Base-by-base conservation (phyloP, 2,797 vertebrate species). In the Acanthurus tractus region DNA sequence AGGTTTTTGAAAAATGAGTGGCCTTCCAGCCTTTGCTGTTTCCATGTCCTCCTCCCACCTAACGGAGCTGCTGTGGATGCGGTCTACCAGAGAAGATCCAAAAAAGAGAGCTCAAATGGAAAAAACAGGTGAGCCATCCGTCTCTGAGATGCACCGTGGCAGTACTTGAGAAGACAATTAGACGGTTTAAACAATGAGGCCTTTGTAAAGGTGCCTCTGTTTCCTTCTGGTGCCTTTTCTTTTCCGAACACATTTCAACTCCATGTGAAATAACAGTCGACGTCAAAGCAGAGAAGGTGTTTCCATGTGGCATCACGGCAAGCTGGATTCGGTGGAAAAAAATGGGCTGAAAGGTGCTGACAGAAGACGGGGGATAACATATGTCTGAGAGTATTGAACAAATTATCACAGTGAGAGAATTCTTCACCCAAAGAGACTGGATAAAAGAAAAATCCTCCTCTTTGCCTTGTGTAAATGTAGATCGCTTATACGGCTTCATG, bases 111-210 rank as follows among this genome's bases (percentile, higher is more conserved):
- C 46, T 59, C 0, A 20, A 86, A 93, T 92, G 89, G 91, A 90
- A 93, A 91, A 85, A 93, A 79, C 93, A 94, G 91, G 92, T 92
- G 89, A 88, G 85, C 79, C 56, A 78, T 78, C 81, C 44, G 46
- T 86, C 82, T 81, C 52, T 46, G 70, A 78, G 86, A 88, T 82
- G 81, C 79, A 80, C 84, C 53, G 2, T 84, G 88, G 85, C 78
- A 79, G 57, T 59, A 67, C 79, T 81, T 82, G 80, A 92, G 84
- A 84, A 88, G 77, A 86, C 84, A 90, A 89, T 92, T 85, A 90
- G 77, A 49, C 71, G 4, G 53, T 48, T 70, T 46, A 67, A 90
- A 92, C 86, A 93, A 90, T 85, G 74, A 83, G 62, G 63, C 73
- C 86, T 89, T 89, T 95, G 85, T 92, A 40, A 48, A 2, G 2